These are phyloP conservation scores for Pelagia noctiluca DNA, from an alignment of 30 jellyfish, hydroid and myxozoan species.

Conservation along the genomic window DNA sequence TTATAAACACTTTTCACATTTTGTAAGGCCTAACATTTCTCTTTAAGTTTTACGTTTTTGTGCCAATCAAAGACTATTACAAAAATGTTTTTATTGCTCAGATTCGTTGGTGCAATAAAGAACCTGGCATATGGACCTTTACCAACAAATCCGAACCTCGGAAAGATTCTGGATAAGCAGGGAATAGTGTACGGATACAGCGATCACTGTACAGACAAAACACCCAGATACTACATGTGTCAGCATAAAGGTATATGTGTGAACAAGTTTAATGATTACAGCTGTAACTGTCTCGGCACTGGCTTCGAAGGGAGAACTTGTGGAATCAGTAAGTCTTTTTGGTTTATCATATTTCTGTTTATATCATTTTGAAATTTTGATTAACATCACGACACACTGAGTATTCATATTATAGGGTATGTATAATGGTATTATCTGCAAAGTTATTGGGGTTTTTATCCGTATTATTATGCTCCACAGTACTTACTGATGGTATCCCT, in stretches of 20 bases:
- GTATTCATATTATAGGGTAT: no score
- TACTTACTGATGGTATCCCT: no score
- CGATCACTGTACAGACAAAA: constrained; percentile 27
- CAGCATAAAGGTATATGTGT: constrained; percentile 50
- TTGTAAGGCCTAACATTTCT: no score
- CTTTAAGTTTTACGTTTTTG: no score
- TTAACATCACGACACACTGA: no score
- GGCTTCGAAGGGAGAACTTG: constrained; percentile 65
- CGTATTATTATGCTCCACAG: no score
- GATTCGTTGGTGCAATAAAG: constrained; percentile 64
- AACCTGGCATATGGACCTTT: constrained; percentile 37
- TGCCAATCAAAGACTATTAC: no score
- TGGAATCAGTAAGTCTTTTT: constrained; percentile 24
- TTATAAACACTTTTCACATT: no score
- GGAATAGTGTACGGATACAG: constrained; percentile 42
- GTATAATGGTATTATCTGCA: no score
- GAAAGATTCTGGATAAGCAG: constrained; percentile 10
- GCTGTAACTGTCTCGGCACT: constrained; percentile 71
- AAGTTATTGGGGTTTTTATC: no score
- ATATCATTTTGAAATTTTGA: no score
- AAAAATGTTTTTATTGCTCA: background rate
- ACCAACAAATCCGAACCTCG: constrained; percentile 6
- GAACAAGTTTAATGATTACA: constrained; percentile 47
- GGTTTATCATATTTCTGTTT: no score
- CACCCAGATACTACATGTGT: constrained; percentile 21